These are phyloP conservation scores for Albula glossodonta DNA, from an alignment of 2,113 vertebrate species.

Conservation along the genomic window DNA sequence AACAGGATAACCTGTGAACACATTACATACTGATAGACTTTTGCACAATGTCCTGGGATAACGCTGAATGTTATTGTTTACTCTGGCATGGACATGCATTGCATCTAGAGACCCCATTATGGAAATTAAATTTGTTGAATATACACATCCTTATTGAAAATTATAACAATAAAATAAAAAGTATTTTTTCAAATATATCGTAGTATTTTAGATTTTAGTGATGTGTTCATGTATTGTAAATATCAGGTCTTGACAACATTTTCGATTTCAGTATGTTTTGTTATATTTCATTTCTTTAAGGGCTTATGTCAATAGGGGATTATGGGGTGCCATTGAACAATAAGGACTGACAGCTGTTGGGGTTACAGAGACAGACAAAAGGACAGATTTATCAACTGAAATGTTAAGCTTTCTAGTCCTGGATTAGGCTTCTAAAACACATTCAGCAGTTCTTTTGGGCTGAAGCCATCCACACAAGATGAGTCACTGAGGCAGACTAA, in stretches of 20 bases:
- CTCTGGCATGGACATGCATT: neutral
- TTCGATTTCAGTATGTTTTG: too few species aligned
- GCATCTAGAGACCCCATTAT: neutral
- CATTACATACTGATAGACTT: neutral
- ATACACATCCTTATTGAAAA: too few species aligned
- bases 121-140: too few species aligned
- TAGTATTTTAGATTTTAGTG: too few species aligned
- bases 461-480: neutral
- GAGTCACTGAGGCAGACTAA: neutral
- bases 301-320: neutral
- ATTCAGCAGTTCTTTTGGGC: neutral
- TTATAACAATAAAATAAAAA: too few species aligned
- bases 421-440: slow-evolving; percentile 1
- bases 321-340: neutral
- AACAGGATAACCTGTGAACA: neutral
- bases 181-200: too few species aligned
- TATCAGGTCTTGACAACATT: too few species aligned
- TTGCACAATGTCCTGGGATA: neutral
- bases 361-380: neutral
- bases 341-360: neutral
- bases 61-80: neutral
- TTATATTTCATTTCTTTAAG: too few species aligned
- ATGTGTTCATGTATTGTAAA: too few species aligned
- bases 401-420: neutral
- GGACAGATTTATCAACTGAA: neutral